These are phyloP conservation scores for Brachionus sp. DNA, from an alignment of 1,140 invertebrate species.

Conservation along the genomic window DNA sequence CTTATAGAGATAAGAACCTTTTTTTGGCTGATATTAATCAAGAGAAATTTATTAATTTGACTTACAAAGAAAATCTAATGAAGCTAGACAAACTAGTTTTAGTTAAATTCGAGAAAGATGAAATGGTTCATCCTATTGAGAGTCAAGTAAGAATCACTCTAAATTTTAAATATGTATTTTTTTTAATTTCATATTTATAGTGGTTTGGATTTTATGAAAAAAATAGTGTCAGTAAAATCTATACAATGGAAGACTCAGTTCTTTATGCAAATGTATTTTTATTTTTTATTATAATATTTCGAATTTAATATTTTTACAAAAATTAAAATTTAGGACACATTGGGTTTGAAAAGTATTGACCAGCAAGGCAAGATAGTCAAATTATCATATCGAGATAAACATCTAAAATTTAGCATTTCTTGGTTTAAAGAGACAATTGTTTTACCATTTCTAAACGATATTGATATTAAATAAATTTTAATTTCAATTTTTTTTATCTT, in stretches of 20 bases:
- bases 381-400: background rate
- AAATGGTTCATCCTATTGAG: conserved; percentile 83
- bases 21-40: conserved; percentile 97
- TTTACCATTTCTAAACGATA: background rate
- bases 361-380: conserved; percentile 58
- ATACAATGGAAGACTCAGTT: conserved; percentile 58
- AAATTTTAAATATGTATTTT: background rate
- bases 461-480: background rate
- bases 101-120: conserved; percentile 84
- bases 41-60: conserved; percentile 67
- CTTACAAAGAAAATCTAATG: conserved; percentile 71
- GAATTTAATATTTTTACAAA: background rate
- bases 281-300: background rate
- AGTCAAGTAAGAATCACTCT: conserved; percentile 62
- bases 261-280: conserved; percentile 60
- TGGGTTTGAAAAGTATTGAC: conserved; percentile 78
- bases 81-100: conserved; percentile 81
- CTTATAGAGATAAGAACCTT: conserved; percentile 70
- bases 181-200: conserved; percentile 49
- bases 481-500: background rate
- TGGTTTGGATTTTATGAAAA: conserved; percentile 61
- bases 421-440: conserved; percentile 21
- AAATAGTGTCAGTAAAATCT: conserved; percentile 60
- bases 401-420: background rate
- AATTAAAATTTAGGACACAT: conserved; percentile 68